Percentiles rank a stretch among this genome's conserved stretches.
These are phyloP conservation scores for Gonatopus flavifemur DNA, from an alignment of 1,140 invertebrate species.

Conservation along the genomic window DNA sequence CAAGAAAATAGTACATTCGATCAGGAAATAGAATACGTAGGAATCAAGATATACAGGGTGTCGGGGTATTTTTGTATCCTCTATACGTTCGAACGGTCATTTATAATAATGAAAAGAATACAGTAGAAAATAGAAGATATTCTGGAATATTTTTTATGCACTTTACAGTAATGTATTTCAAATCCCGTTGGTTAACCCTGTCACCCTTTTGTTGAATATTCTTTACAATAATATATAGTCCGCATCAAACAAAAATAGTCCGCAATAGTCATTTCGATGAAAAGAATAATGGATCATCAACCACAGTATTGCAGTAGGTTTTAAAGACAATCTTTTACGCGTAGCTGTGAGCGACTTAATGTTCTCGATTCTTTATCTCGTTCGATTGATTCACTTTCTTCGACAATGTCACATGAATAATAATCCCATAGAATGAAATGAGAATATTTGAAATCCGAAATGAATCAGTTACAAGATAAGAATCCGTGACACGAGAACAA, in stretches of 20 bases:
- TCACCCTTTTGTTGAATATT: too few relatives aligned
- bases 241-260: conserved; percentile 49
- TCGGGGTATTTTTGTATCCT: too few relatives aligned
- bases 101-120: too few relatives aligned
- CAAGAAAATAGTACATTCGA: background rate
- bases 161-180: too few relatives aligned
- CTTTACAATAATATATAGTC: conserved; percentile 25
- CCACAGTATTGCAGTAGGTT: conserved; percentile 59
- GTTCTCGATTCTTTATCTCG: conserved; percentile 8
- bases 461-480: conserved; percentile 1
- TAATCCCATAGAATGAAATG: too few relatives aligned
- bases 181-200: too few relatives aligned
- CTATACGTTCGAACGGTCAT: too few relatives aligned
- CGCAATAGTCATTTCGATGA: conserved; percentile 55
- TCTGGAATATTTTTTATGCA: too few relatives aligned
- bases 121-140: too few relatives aligned
- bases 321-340: conserved; percentile 38
- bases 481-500: background rate
- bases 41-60: too few relatives aligned
- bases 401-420: background rate
- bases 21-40: too few relatives aligned
- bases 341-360: conserved; percentile 11
- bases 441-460: background rate
- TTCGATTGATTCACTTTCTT: background rate
- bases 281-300: conserved; percentile 52